Percentiles rank a stretch among this genome's conserved stretches.
These are phyloP conservation scores for Hippolais icterina DNA, from an alignment of 2,113 vertebrate genomes.

Conservation along the genomic window DNA sequence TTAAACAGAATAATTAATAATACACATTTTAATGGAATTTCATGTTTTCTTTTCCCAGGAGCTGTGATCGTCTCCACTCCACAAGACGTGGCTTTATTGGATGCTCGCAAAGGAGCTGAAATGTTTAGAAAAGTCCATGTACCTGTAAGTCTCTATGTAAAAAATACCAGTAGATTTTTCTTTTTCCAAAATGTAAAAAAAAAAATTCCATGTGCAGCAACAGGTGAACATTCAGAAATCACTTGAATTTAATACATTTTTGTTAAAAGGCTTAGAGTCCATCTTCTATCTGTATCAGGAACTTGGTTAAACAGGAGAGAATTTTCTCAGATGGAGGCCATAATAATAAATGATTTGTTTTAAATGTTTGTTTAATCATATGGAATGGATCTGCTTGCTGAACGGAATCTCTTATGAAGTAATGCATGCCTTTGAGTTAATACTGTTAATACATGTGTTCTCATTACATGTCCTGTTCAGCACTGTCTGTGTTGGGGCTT, in stretches of 20 bases:
- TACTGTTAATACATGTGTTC: background rate
- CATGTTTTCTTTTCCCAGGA: slow-evolving; percentile 73
- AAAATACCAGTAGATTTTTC: background rate
- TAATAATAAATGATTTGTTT: background rate
- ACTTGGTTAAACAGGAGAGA: background rate
- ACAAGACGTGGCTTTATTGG: slow-evolving; percentile 91
- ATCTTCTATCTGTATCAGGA: background rate
- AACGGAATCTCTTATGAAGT: background rate
- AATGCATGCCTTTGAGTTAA: background rate
- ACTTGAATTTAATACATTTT: background rate
- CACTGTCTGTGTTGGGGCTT: background rate
- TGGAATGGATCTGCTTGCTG: background rate
- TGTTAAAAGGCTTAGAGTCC: background rate
- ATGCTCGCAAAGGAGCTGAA: slow-evolving; percentile 90
- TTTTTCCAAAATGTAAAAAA: background rate
- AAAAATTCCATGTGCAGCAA: background rate
- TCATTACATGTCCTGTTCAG: background rate
- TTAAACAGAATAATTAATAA: background rate
- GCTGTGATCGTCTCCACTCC: slow-evolving; percentile 95
- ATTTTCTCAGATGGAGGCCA: background rate
- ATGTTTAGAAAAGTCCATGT: slow-evolving; percentile 96
- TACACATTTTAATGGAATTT: background rate
- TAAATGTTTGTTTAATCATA: background rate
- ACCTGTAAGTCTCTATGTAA: slow-evolving; percentile 81
- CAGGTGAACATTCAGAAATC: background rate